Evolutionary conservation across 2,888 invertebrate species (phyloP).

Genomic region (Bombyx huttoni): DNA sequence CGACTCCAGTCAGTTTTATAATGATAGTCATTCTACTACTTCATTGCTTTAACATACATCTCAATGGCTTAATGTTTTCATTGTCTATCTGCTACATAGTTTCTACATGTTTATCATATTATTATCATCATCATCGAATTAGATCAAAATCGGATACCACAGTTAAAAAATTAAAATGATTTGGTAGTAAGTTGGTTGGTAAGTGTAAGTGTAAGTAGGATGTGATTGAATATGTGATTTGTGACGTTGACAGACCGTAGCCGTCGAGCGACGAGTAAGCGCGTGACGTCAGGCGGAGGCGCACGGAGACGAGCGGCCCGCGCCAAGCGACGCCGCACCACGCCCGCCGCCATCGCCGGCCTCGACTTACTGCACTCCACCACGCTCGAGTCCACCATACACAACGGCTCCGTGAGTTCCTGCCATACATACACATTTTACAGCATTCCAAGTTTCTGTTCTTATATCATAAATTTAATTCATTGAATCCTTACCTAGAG

Average conservation of each 20-base stretch:
- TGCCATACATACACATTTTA: no score
- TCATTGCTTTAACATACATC: neutral
- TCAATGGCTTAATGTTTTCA: no score
- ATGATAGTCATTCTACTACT: neutral
- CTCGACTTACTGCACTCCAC: constrained; percentile 91
- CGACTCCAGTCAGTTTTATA: constrained; percentile 43
- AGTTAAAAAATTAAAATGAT: no score
- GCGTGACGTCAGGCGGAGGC: constrained; percentile 63
- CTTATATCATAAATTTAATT: no score
- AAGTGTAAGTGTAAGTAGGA: neutral
- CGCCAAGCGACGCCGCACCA: constrained; percentile 51
- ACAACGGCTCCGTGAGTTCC: constrained; percentile 72
- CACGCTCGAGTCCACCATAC: constrained; percentile 88
- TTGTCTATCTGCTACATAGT: no score
- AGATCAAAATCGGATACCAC: no score
- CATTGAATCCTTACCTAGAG: no score
- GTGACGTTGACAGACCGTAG: constrained; percentile 31
- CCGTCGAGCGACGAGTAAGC: constrained; percentile 52
- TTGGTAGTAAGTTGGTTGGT: neutral
- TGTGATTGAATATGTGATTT: neutral
- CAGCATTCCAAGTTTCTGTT: no score
- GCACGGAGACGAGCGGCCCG: constrained; percentile 45
- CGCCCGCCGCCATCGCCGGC: constrained; percentile 81
- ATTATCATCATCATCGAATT: no score
- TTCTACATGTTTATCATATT: no score